Evolutionary conservation across 1,140 invertebrate species (phyloP).

Genomic region (Heliconius hewitsoni): DNA sequence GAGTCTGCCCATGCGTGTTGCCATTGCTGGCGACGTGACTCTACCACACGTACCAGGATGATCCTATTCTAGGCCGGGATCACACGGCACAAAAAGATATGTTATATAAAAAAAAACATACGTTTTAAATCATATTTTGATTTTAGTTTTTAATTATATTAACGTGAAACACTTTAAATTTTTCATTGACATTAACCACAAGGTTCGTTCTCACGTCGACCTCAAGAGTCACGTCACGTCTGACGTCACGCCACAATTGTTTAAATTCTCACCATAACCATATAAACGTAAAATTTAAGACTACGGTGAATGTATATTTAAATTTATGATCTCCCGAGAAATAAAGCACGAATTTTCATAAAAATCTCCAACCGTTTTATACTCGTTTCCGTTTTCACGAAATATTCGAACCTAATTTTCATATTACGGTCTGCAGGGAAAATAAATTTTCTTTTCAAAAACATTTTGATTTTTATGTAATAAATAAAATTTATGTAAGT

Average conservation of each 20-base stretch:
- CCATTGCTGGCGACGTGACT: too few relatives aligned
- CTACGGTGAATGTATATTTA: slow-evolving; percentile 17
- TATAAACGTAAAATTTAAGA: background rate
- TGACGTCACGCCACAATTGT: background rate
- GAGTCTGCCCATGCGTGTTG: too few relatives aligned
- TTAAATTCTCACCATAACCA: background rate
- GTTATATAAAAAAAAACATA: too few relatives aligned
- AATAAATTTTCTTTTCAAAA: slow-evolving; percentile 16
- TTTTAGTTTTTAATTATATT: too few relatives aligned
- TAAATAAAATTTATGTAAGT: background rate
- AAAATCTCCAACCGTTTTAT: slow-evolving; percentile 21
- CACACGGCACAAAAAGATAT: too few relatives aligned
- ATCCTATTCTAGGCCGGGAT: too few relatives aligned
- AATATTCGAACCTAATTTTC: slow-evolving; percentile 37
- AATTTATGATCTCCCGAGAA: slow-evolving; percentile 30
- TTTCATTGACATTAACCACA: too few relatives aligned
- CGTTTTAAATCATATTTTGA: too few relatives aligned
- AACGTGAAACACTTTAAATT: too few relatives aligned
- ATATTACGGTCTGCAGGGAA: slow-evolving; percentile 24
- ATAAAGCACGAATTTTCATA: slow-evolving; percentile 19
- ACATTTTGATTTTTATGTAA: background rate
- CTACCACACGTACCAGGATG: too few relatives aligned
- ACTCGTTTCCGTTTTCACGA: slow-evolving; percentile 25
- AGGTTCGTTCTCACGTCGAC: background rate
- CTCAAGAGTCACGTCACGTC: background rate